Evolutionary conservation across 2,888 invertebrate species (phyloP), one percentile per base, ranked within the genome.

Genomic region (Sarcophaga subvicina): DNA sequence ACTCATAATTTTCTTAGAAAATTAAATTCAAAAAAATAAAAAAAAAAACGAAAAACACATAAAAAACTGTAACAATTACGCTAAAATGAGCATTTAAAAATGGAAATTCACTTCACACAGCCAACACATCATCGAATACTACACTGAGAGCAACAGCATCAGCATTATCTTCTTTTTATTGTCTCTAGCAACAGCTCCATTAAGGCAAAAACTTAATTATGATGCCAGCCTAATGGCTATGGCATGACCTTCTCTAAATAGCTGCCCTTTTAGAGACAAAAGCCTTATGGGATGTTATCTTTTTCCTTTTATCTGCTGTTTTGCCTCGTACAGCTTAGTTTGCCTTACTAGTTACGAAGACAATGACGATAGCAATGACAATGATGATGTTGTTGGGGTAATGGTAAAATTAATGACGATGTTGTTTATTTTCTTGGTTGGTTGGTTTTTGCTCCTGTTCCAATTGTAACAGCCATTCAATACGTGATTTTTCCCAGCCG

Each of bases 401-500:
- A 37, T 54, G 54, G 54, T 17, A 17, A 54, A 54, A 54, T 54
- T 14, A 54, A 54, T 54, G 17, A 0, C 14, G 54, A 1, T 54
- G 14, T 4, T 54, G 54, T 14, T 17, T 54, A 70, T 70, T 64
- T 77, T 64, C 66, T 20, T n/a, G 60, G 25, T 77, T 71, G 47
- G 1, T 47, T 45, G 37, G n/a, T 14, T 10, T 63, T 22, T 89
- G 82, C 1, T 88, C 73, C 14, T 77, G 83, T 67, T 91, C 91
- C 83, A 91, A 69, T 22, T 91, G 77, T 47, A 80, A 75, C 49
- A 92, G 88, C 91, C 91, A 92, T 2, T 89, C 90, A 59, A 91
- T 89, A 22, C 92, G 90, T 12, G 92, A 91, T 25, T 60, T 85
- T 47, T 85, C 89, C 92, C 91, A 92, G 67, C 88, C 84, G 37